Percentiles rank a stretch among this genome's conserved stretches.
Evolutionary conservation across 2,113 vertebrate genomes (phyloP).

Genomic region (Podarcis muralis): DNA sequence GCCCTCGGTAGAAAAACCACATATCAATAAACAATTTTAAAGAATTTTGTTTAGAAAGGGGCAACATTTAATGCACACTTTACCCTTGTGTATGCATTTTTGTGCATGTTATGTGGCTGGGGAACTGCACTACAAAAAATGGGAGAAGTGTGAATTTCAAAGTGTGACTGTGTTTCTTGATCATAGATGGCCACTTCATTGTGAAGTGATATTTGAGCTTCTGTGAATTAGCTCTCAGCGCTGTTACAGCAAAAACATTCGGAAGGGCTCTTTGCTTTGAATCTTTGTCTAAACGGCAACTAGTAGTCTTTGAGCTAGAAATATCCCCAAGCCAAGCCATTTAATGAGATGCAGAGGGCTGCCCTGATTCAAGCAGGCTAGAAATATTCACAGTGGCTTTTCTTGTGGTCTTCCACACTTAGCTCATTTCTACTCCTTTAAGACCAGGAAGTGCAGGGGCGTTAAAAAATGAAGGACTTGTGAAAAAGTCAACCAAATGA

Average conservation of each 20-base stretch:
- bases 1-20: too few species aligned
- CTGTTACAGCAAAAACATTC: neutral
- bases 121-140: too few species aligned
- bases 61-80: too few species aligned
- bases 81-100: too few species aligned
- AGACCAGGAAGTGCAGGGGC: conserved; percentile 16
- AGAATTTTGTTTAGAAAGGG: too few species aligned
- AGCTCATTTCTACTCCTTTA: conserved; percentile 24
- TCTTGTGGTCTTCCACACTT: neutral
- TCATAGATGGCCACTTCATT: too few species aligned
- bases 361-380: neutral
- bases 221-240: neutral
- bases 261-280: neutral
- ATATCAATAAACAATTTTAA: too few species aligned
- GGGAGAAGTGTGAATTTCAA: too few species aligned
- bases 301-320: neutral
- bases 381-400: conserved; percentile 14
- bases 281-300: neutral
- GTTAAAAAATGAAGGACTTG: conserved; percentile 35
- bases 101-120: too few species aligned
- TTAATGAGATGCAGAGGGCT: conserved; percentile 3
- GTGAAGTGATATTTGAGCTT: neutral
- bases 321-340: neutral
- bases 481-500: conserved; percentile 15
- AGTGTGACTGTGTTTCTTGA: too few species aligned